Percentiles rank a stretch among this genome's conserved stretches.
phyloP scores from a whole-genome alignment of 2,797 vertebrate species.

The Gobionotothen gibberifrons region DNA sequence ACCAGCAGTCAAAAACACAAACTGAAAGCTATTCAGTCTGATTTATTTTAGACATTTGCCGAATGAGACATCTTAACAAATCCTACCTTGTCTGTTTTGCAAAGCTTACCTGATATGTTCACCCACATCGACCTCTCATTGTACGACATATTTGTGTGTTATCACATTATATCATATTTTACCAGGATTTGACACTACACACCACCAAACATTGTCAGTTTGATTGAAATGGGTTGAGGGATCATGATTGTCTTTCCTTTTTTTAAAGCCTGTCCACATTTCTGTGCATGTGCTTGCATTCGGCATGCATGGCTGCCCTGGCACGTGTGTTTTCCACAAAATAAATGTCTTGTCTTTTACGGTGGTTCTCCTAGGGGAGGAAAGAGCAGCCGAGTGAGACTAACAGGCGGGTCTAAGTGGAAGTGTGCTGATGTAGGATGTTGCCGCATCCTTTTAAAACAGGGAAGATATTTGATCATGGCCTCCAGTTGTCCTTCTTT shows the following conservation, averaged over 20 bases:
- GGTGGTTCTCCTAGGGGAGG: slow-evolving; percentile 46
- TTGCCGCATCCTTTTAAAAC: slow-evolving; percentile 68
- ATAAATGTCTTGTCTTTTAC: slow-evolving; percentile 54
- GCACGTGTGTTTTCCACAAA: slow-evolving; percentile 37
- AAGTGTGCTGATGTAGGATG: slow-evolving; percentile 65
- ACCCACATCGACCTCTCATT: neutral
- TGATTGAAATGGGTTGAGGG: slow-evolving; percentile 3
- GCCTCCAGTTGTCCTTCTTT: slow-evolving; percentile 65
- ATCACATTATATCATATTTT: neutral
- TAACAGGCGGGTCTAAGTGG: slow-evolving; percentile 73
- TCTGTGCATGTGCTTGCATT: slow-evolving; percentile 3
- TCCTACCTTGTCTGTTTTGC: neutral
- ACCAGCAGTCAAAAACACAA: slow-evolving; percentile 3
- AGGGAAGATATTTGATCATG: slow-evolving; percentile 63
- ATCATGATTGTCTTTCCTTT: neutral
- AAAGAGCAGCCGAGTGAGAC: slow-evolving; percentile 70
- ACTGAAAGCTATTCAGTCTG: slow-evolving; percentile 1
- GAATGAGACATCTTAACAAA: neutral
- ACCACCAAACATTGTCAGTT: neutral
- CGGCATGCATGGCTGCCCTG: slow-evolving; percentile 35
- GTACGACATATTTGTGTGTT: neutral
- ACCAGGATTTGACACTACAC: neutral
- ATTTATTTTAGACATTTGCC: neutral
- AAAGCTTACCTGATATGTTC: neutral
- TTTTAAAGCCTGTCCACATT: neutral